phyloP scores from a whole-genome alignment of 1,140 invertebrate genomes.

The Pachyrhynchus sulphureomaculatus region DNA sequence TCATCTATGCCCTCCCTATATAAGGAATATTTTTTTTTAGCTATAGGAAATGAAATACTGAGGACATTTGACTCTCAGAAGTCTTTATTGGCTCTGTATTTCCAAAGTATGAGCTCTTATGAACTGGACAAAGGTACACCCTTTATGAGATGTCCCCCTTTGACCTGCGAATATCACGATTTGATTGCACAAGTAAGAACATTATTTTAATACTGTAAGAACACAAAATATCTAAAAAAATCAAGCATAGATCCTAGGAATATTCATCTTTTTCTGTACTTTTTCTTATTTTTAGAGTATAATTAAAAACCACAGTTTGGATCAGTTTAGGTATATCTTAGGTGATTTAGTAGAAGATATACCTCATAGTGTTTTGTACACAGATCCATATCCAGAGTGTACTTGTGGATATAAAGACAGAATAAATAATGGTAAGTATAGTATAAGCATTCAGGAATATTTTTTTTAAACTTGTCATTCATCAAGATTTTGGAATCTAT shows the following conservation, averaged over 20 bases:
- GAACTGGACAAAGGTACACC: conserved; percentile 27
- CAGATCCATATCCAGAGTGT: conserved; percentile 40
- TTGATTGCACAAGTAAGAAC: conserved; percentile 10
- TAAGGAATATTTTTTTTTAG: conserved; percentile 27
- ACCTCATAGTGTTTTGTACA: conserved; percentile 37
- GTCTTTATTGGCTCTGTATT: conserved; percentile 33
- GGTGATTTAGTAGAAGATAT: conserved; percentile 12
- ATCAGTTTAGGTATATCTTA: conserved; percentile 1
- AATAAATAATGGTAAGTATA: neutral
- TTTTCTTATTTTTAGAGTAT: conserved; percentile 15
- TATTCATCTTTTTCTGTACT: no score
- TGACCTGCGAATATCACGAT: neutral
- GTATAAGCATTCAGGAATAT: neutral
- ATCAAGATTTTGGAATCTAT: neutral
- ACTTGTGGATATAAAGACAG: conserved; percentile 34
- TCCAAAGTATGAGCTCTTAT: conserved; percentile 38
- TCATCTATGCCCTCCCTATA: no score
- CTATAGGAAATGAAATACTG: conserved; percentile 35
- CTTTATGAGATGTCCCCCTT: neutral
- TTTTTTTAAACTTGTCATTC: neutral
- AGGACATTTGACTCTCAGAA: conserved; percentile 24
- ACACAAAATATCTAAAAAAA: neutral
- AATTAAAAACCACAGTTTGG: conserved; percentile 17
- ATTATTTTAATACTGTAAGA: neutral
- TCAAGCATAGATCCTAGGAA: no score